Percentiles rank a stretch among this genome's conserved stretches.
phyloP scores from a whole-genome alignment of 2,113 vertebrate genomes.

The Lanius collurio region DNA sequence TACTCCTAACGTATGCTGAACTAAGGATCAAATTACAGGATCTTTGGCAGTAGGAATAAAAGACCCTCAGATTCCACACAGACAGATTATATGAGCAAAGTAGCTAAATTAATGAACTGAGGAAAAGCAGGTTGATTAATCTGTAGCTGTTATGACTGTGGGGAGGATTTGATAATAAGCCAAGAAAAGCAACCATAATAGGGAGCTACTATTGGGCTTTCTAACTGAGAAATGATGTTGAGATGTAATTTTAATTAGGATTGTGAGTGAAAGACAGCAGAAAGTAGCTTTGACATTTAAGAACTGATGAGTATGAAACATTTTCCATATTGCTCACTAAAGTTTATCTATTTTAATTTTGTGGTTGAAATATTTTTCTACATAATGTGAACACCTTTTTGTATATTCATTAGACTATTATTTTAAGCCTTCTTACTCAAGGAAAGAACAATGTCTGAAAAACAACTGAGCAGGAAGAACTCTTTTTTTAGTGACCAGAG shows the following conservation, averaged over 20 bases:
- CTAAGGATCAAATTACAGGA: background rate
- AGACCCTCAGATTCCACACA: background rate
- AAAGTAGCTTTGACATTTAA: background rate
- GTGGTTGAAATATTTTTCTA: background rate
- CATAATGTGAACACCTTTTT: background rate
- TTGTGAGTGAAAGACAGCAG: background rate
- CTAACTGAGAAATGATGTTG: background rate
- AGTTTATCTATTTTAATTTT: background rate
- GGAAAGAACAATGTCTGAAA: background rate
- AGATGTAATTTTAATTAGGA: background rate
- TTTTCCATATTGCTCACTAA: background rate
- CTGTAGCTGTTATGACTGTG: background rate
- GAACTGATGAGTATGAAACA: background rate
- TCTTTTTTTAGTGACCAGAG: background rate
- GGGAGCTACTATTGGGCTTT: background rate
- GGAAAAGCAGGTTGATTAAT: constrained; percentile 14
- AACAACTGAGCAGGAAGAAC: background rate
- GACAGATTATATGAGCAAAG: background rate
- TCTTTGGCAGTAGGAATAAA: background rate
- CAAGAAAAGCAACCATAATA: constrained; percentile 13
- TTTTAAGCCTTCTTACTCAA: constrained; percentile 45
- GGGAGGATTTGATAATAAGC: background rate
- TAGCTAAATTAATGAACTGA: constrained; percentile 1
- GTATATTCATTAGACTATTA: constrained; percentile 1
- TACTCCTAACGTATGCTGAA: background rate